Base-by-base conservation (phyloP, 1,140 invertebrate genomes). In the Oryctes rhinoceros region DNA sequence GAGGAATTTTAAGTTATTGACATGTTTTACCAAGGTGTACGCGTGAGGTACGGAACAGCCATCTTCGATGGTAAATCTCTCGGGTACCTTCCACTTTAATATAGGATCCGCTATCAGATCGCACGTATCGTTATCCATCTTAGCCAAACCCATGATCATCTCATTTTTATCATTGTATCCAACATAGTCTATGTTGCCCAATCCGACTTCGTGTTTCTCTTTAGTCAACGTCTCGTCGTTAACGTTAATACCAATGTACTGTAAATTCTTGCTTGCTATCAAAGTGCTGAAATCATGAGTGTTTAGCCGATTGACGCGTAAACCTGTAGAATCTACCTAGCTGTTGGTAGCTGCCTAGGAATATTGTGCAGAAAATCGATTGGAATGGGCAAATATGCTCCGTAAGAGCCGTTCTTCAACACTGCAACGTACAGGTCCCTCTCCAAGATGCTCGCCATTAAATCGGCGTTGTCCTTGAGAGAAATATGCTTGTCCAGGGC, bases 31-130 rank as follows among this genome's bases (percentile, higher is more conserved):
- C 67, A 88, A 91, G 37, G 87, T 83, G 84, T 91, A 92, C 6
- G 90, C 91, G 65, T 91, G 91, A 30, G 93, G 93, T 18, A 93
- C 89, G 3, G 91, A 91, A 4, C 91, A 90, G 24, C 91, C 92
- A 81, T 93, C 90, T 82, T 90, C 89, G 6, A 92, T 81, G 7
- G 85, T 88, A 92, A 92, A 93, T 11, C 85, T 65, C 6, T 90
- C 86, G 3, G 93, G 92, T 62, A 93, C 85, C n/a, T 89, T 85
- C 92, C 91, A 93, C 0, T 76, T 74, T 0, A 88, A 79, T 75
- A 85, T 81, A 15, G 82, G 80, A 84, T 88, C 87, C 11, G 82
- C 80, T 15, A 84, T 79, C 65, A 87, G 74, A 82, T 83, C 82
- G 18, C 79, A 84, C 30, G 80, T 82, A 67, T 84, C 83, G 75